Evolutionary conservation across 1,140 invertebrate species (phyloP).

Genomic region (Orchestia grillus): DNA sequence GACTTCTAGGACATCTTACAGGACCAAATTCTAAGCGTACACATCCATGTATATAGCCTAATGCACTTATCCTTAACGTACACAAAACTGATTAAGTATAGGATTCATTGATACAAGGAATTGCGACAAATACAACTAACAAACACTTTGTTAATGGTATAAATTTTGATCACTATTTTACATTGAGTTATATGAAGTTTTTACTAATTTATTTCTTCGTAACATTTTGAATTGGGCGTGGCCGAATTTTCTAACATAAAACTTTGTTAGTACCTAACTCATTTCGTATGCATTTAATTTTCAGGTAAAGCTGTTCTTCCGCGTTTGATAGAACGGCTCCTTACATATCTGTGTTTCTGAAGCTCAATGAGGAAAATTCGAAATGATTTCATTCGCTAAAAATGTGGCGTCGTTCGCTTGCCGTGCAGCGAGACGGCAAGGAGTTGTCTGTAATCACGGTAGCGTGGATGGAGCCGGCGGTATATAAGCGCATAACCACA

Average conservation of each 20-base stretch:
- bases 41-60: neutral
- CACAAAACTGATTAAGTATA: too few relatives aligned
- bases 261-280: neutral
- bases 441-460: neutral
- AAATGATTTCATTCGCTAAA: neutral
- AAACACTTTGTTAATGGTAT: neutral
- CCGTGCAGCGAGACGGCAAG: neutral
- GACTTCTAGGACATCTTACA: too few relatives aligned
- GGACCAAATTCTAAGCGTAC: too few relatives aligned
- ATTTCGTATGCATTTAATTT: neutral
- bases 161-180: neutral
- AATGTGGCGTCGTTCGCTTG: neutral
- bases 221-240: neutral
- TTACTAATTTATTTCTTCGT: neutral
- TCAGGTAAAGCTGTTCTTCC: neutral
- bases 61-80: neutral
- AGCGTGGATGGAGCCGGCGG: neutral
- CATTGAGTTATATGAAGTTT: neutral
- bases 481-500: slow-evolving; percentile 2
- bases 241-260: neutral
- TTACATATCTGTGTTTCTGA: neutral
- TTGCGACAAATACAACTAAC: neutral
- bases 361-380: neutral
- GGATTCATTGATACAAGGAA: too few relatives aligned
- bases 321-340: neutral